Conservation (phyloP, 2,888 invertebrate species). For the Caenorhabditis afra region DNA sequence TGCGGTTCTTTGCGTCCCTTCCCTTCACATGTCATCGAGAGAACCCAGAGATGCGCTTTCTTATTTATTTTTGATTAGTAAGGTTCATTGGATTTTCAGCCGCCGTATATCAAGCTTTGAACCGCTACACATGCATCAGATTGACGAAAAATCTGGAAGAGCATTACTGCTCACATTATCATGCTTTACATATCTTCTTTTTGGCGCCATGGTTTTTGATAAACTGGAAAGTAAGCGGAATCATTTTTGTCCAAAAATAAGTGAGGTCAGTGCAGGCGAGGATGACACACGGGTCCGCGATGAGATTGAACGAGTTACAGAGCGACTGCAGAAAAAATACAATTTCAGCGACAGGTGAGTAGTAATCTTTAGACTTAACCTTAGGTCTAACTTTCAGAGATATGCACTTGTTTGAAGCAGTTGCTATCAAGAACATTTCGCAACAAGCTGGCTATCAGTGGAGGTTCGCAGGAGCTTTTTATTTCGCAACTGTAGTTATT, state of each 20-base stretch:
- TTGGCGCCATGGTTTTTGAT: slow-evolving; percentile 99
- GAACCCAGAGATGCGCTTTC: neutral
- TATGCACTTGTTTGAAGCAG: slow-evolving; percentile 88
- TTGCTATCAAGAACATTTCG: slow-evolving; percentile 95
- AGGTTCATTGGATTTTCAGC: no score
- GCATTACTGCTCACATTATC: slow-evolving; percentile 97
- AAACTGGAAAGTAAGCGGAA: slow-evolving; percentile 80
- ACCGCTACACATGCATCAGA: slow-evolving; percentile 26
- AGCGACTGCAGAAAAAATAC: slow-evolving; percentile 88
- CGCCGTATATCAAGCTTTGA: slow-evolving; percentile 1
- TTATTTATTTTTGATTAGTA: slow-evolving; percentile 15
- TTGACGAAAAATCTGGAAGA: slow-evolving; percentile 84
- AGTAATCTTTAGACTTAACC: neutral
- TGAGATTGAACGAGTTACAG: slow-evolving; percentile 75
- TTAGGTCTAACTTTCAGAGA: slow-evolving; percentile 84
- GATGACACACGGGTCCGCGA: slow-evolving; percentile 45
- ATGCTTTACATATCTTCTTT: slow-evolving; percentile 96
- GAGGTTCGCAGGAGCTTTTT: slow-evolving; percentile 99
- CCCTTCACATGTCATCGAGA: neutral
- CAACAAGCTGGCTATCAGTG: slow-evolving; percentile 99
- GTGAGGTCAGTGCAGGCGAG: slow-evolving; percentile 10
- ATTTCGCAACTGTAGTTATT: slow-evolving; percentile 97
- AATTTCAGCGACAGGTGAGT: slow-evolving; percentile 88
- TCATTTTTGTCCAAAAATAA: neutral
- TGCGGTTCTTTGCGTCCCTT: slow-evolving; percentile 16